These are phyloP conservation scores for Galeruca laticollis DNA, from an alignment of 2,888 invertebrate genomes.

Conservation along the genomic window DNA sequence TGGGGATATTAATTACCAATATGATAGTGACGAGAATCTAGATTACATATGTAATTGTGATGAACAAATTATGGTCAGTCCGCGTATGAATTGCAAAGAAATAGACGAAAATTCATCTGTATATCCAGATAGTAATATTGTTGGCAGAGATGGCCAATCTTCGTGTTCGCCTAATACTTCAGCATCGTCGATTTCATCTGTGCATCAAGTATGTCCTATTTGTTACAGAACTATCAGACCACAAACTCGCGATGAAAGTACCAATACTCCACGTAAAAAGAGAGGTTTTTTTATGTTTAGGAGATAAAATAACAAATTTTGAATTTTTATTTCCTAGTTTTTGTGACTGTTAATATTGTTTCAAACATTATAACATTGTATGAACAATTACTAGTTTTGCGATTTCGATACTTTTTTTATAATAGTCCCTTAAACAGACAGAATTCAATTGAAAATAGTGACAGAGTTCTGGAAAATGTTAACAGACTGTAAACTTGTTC, in stretches of 20 bases:
- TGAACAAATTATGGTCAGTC: background rate
- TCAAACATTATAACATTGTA: too few relatives aligned
- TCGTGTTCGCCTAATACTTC: constrained; percentile 1
- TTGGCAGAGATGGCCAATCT: background rate
- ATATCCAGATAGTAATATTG: background rate
- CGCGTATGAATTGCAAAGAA: background rate
- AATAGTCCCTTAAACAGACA: too few relatives aligned
- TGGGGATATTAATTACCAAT: background rate
- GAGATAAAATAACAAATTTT: background rate
- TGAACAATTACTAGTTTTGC: too few relatives aligned
- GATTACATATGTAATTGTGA: background rate
- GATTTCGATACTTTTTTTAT: too few relatives aligned
- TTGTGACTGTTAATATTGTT: too few relatives aligned
- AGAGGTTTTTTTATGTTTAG: background rate
- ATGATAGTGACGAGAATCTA: background rate
- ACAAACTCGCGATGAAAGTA: background rate
- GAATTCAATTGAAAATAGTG: too few relatives aligned
- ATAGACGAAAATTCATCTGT: background rate
- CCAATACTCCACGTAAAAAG: background rate
- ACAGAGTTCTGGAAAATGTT: too few relatives aligned
- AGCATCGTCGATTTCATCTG: background rate
- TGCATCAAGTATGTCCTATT: background rate
- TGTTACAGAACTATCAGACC: background rate
- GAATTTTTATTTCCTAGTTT: background rate
- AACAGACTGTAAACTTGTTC: too few relatives aligned